phyloP scores from a whole-genome alignment of 1,140 invertebrate genomes.

The Brachionus calyciflorus region DNA sequence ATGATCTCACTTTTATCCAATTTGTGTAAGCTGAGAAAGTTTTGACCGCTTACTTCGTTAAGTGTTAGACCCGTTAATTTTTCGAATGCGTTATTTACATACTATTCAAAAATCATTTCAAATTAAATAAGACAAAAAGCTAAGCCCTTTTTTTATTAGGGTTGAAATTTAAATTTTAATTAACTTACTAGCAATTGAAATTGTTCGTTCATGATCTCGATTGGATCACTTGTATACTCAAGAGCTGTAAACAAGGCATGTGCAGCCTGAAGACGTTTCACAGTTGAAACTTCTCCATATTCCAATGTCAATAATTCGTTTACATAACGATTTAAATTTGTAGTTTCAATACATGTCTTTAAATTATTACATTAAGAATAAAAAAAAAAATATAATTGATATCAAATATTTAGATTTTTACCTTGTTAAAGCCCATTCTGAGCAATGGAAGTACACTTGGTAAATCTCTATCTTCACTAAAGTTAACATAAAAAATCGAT shows the following conservation, averaged over 20 bases:
- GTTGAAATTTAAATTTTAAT: conserved; percentile 22
- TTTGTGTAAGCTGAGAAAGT: conserved; percentile 63
- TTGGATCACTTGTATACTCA: conserved; percentile 76
- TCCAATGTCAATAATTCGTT: conserved; percentile 73
- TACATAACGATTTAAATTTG: conserved; percentile 68
- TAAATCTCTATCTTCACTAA: conserved; percentile 57
- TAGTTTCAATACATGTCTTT: conserved; percentile 71
- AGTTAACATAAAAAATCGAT: neutral
- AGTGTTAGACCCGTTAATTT: conserved; percentile 71
- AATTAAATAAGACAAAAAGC: neutral
- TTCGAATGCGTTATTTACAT: conserved; percentile 75
- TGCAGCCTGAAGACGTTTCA: conserved; percentile 64
- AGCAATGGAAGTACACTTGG: conserved; percentile 55
- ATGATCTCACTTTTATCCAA: conserved; percentile 55
- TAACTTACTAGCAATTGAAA: conserved; percentile 74
- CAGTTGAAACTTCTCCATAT: conserved; percentile 67
- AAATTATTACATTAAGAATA: neutral
- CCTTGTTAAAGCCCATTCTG: conserved; percentile 61
- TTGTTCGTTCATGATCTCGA: conserved; percentile 79
- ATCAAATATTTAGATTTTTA: conserved; percentile 49
- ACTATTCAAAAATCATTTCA: conserved; percentile 63
- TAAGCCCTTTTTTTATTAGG: neutral
- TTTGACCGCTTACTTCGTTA: conserved; percentile 73
- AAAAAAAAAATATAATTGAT: neutral
- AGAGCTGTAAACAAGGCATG: conserved; percentile 78